Conservation (phyloP, 35 echinoderm and acorn worm genomes). For the Heliocidaris erythrogramma region DNA sequence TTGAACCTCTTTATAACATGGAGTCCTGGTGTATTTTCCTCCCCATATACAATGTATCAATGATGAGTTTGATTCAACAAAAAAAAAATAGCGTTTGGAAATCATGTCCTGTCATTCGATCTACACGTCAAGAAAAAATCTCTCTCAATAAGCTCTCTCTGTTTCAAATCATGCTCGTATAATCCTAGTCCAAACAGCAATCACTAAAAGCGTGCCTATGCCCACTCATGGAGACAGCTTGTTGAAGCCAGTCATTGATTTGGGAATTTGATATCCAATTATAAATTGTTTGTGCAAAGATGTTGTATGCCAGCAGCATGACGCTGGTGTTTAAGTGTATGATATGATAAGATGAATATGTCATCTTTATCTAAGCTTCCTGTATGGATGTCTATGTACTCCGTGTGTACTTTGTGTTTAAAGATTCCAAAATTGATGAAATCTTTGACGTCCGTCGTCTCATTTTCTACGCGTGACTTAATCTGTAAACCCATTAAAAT, state of each 20-base stretch:
- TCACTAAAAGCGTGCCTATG: background rate
- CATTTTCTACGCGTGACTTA: background rate
- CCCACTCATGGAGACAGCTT: background rate
- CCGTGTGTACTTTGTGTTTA: background rate
- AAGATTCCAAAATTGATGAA: background rate
- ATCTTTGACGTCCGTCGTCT: background rate
- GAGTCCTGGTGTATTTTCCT: background rate
- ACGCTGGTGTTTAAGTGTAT: background rate
- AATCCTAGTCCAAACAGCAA: background rate
- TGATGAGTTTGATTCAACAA: background rate
- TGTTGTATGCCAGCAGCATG: background rate
- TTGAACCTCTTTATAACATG: too few relatives aligned
- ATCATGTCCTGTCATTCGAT: background rate
- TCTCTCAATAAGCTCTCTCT: background rate
- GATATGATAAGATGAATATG: background rate
- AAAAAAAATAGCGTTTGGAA: background rate
- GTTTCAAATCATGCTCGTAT: background rate
- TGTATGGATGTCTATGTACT: background rate
- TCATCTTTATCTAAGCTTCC: background rate
- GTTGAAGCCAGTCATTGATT: background rate
- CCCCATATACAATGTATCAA: background rate
- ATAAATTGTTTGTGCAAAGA: background rate
- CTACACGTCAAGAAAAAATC: background rate
- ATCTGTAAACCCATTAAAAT: background rate
- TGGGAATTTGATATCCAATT: conserved; percentile 11